Evolutionary conservation across 2,113 vertebrate species (phyloP).

Genomic region (Alligator sinensis): DNA sequence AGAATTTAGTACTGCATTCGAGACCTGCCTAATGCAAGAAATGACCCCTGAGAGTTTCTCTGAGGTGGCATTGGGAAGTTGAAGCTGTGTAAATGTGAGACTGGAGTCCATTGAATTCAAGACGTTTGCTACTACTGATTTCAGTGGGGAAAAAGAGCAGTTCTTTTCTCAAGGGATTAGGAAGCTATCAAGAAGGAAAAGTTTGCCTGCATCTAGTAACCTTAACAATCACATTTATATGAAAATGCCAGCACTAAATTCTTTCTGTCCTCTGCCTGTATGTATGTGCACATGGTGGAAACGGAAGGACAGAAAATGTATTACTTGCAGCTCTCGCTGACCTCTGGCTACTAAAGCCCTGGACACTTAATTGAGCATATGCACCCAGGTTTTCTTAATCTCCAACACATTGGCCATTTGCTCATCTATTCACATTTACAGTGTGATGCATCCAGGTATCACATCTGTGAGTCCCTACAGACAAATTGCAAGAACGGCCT

Average conservation of each 20-base stretch:
- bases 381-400: background rate
- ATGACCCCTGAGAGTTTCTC: too few relatives aligned
- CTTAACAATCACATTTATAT: background rate
- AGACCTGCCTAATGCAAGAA: too few relatives aligned
- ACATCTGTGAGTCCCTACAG: background rate
- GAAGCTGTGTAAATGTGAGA: too few relatives aligned
- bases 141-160: background rate
- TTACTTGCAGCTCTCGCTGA: background rate
- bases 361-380: background rate
- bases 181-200: background rate
- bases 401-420: background rate
- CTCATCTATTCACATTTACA: slow-evolving; percentile 20
- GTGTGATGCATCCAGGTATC: background rate
- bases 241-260: background rate
- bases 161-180: background rate
- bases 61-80: too few relatives aligned
- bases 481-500: slow-evolving; percentile 22
- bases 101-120: background rate
- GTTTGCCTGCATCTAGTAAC: background rate
- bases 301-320: background rate
- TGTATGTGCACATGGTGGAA: background rate
- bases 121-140: background rate
- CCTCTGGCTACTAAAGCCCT: background rate
- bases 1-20: too few relatives aligned
- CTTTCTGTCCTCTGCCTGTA: background rate